Percentiles rank a stretch among this genome's conserved stretches.
phyloP scores from a whole-genome alignment of 2,797 vertebrate species.

The Chloroceryle inda region DNA sequence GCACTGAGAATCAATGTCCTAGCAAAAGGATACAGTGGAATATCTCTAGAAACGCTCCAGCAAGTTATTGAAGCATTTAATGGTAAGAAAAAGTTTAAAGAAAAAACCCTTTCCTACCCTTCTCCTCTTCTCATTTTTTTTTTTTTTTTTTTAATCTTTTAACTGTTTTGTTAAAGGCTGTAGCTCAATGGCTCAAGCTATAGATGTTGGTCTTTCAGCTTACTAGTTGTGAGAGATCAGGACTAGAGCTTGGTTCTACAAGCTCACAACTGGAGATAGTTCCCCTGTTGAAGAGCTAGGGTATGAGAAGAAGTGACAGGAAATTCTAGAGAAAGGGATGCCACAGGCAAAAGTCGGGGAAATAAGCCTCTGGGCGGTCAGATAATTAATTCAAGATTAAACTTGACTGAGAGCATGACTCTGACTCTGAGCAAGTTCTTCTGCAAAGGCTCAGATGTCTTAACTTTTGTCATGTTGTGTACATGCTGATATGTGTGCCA shows the following conservation, averaged over 20 bases:
- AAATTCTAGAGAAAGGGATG: neutral
- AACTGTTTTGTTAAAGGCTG: neutral
- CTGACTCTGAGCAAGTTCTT: neutral
- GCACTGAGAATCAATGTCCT: slow-evolving; percentile 96
- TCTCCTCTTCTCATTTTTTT: neutral
- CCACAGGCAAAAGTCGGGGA: neutral
- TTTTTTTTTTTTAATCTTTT: neutral
- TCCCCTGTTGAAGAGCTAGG: neutral
- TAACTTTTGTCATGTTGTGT: neutral
- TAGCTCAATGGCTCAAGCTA: neutral
- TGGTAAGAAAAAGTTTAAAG: slow-evolving; percentile 79
- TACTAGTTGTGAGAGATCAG: neutral
- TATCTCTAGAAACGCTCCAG: slow-evolving; percentile 93
- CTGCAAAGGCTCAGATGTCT: neutral
- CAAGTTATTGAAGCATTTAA: slow-evolving; percentile 94
- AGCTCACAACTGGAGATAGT: neutral
- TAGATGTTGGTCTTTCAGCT: neutral
- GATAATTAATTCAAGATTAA: neutral
- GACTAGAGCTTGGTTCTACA: neutral
- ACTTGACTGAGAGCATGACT: neutral
- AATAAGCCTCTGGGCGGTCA: neutral
- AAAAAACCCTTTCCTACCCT: neutral
- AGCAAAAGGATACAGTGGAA: slow-evolving; percentile 96
- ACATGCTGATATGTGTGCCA: neutral
- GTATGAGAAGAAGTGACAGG: neutral